phyloP scores from a whole-genome alignment of 2,797 vertebrate species.

The Neostethus bicornis region DNA sequence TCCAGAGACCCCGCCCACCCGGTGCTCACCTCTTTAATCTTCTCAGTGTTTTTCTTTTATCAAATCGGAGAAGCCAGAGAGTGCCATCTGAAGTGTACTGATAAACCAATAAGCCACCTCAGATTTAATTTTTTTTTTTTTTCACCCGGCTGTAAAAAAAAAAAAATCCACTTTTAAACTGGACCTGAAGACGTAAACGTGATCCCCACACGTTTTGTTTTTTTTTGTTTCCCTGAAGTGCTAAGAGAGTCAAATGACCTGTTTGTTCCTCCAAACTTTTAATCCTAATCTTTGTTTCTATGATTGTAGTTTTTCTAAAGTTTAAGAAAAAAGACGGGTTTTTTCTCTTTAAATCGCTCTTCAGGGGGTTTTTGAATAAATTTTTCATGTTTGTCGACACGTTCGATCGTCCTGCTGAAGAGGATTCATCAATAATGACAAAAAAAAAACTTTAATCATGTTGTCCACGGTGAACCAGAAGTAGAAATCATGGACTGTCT shows the following conservation, averaged over 20 bases:
- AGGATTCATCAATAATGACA: constrained; percentile 16
- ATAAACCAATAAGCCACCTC: constrained; percentile 39
- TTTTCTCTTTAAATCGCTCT: constrained; percentile 51
- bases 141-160: too few relatives aligned
- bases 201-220: constrained; percentile 45
- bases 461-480: not conserved
- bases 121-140: constrained; percentile 22
- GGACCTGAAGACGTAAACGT: constrained; percentile 64
- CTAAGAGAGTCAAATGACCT: constrained; percentile 59
- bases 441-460: too few relatives aligned
- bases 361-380: constrained; percentile 54
- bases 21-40: constrained; percentile 48
- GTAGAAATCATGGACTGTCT: too few relatives aligned
- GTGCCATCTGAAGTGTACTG: constrained; percentile 73
- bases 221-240: constrained; percentile 47
- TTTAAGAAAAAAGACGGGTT: constrained; percentile 18
- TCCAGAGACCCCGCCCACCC: constrained; percentile 49
- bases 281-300: constrained; percentile 63
- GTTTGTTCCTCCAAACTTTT: constrained; percentile 59
- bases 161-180: constrained; percentile 32
- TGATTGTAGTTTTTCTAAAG: constrained; percentile 77
- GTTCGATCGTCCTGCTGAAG: constrained; percentile 18
- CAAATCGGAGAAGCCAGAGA: constrained; percentile 31
- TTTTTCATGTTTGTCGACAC: constrained; percentile 35
- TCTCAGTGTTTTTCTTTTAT: constrained; percentile 64